These are phyloP conservation scores for Diarsia brunnea DNA, from an alignment of 2,888 invertebrate species.

Conservation along the genomic window DNA sequence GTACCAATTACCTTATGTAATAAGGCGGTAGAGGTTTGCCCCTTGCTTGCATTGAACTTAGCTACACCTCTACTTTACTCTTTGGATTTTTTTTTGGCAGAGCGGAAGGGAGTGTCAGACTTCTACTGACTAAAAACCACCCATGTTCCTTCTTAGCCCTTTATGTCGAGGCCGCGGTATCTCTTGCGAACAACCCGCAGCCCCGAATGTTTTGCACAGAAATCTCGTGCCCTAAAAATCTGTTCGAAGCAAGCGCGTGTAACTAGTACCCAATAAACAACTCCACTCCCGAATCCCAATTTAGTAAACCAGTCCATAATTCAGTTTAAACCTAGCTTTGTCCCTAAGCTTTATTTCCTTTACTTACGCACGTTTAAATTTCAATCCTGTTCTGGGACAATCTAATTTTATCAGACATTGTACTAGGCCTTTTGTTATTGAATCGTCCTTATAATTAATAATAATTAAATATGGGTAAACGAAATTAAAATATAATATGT, in stretches of 20 bases:
- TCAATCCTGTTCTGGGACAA: constrained; percentile 13
- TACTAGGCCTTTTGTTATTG: constrained; percentile 2
- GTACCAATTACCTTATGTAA: no score
- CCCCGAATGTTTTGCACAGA: no score
- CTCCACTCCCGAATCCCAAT: background rate
- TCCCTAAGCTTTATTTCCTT: constrained; percentile 30
- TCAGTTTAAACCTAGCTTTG: constrained; percentile 17
- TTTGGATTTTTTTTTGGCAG: no score
- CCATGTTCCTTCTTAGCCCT: no score
- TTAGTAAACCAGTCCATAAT: constrained; percentile 18
- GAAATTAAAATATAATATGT: background rate
- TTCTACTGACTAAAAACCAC: no score
- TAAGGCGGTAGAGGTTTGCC: no score
- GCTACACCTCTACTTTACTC: no score
- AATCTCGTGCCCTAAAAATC: background rate
- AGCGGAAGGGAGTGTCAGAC: no score
- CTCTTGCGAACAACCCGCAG: no score
- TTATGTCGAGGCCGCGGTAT: no score
- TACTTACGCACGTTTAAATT: constrained; percentile 35
- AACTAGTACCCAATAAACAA: background rate
- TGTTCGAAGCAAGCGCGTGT: background rate
- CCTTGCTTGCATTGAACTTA: no score
- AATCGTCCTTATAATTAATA: background rate
- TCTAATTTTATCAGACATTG: background rate
- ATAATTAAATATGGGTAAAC: constrained; percentile 2